A percentile compares a stretch with the other conserved stretches of the same genome.
These are phyloP conservation scores for Conger conger DNA, from an alignment of 2,113 vertebrate species.

Conservation along the genomic window DNA sequence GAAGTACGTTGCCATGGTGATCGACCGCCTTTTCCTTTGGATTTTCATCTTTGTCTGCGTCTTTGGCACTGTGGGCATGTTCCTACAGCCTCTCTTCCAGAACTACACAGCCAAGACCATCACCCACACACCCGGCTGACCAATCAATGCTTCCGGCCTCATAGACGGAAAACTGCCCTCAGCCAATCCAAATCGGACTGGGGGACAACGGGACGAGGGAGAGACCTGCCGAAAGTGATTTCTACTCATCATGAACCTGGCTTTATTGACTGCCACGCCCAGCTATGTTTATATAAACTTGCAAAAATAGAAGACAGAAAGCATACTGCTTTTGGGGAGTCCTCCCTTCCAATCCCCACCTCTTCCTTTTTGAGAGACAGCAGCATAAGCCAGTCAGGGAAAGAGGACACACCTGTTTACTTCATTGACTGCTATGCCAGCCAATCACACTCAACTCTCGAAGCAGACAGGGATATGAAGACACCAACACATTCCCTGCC, in stretches of 20 bases:
- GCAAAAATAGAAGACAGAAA: slow-evolving; percentile 46
- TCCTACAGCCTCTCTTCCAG: slow-evolving; percentile 94
- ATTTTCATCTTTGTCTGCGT: slow-evolving; percentile 94
- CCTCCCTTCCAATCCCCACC: slow-evolving; percentile 33
- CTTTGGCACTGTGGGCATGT: slow-evolving; percentile 92
- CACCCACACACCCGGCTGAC: slow-evolving; percentile 72
- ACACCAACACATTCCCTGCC: slow-evolving; percentile 40
- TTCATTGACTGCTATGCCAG: slow-evolving; percentile 37
- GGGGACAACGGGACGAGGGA: slow-evolving; percentile 41
- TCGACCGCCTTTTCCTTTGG: slow-evolving; percentile 95
- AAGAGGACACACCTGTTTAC: slow-evolving; percentile 42
- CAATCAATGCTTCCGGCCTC: slow-evolving; percentile 8
- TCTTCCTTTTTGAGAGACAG: slow-evolving; percentile 39
- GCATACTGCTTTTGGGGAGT: slow-evolving; percentile 17
- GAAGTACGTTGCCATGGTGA: slow-evolving; percentile 98
- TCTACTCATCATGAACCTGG: slow-evolving; percentile 47
- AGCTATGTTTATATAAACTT: slow-evolving; percentile 60
- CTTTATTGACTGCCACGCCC: slow-evolving; percentile 52
- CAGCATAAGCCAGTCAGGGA: slow-evolving; percentile 40
- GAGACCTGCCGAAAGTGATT: slow-evolving; percentile 31
- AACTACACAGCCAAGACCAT: slow-evolving; percentile 84
- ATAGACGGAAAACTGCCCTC: slow-evolving; percentile 52
- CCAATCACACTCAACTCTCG: slow-evolving; percentile 40
- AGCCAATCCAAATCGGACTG: slow-evolving; percentile 54
- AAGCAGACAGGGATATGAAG: slow-evolving; percentile 40